Conservation (phyloP, 2,113 vertebrate species). For the Glaucomys volans region DNA sequence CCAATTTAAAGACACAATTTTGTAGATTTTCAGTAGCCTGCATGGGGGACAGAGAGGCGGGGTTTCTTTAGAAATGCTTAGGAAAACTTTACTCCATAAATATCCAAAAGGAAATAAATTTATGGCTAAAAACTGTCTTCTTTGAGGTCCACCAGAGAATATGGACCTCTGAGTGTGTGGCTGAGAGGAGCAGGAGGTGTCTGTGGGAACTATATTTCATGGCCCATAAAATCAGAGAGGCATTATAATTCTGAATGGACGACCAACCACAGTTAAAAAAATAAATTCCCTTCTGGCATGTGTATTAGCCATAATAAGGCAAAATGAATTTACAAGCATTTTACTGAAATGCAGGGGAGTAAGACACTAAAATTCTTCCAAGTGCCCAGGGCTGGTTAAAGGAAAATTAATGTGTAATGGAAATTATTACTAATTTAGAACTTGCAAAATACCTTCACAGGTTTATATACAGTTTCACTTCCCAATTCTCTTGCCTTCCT, state of each 20-base stretch:
- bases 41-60: not conserved
- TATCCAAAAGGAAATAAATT: not conserved
- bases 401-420: conserved; percentile 55
- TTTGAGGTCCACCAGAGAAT: not conserved
- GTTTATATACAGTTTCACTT: not conserved
- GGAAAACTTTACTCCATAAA: not conserved
- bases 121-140: not conserved
- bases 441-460: not conserved
- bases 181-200: not conserved
- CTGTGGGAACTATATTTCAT: conserved; percentile 30
- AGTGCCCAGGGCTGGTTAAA: conserved; percentile 27
- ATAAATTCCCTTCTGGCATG: conserved; percentile 44
- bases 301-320: conserved; percentile 67
- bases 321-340: conserved; percentile 67
- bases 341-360: conserved; percentile 6
- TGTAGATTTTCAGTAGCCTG: not conserved
- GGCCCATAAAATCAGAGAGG: conserved; percentile 61
- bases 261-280: conserved; percentile 45
- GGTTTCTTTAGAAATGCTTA: not conserved
- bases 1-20: not conserved
- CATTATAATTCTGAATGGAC: conserved; percentile 60
- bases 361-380: conserved; percentile 58
- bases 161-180: not conserved
- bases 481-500: not conserved
- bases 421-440: conserved; percentile 57